phyloP scores from a whole-genome alignment of 1,140 invertebrate species.

The Mylabris phalerata region DNA sequence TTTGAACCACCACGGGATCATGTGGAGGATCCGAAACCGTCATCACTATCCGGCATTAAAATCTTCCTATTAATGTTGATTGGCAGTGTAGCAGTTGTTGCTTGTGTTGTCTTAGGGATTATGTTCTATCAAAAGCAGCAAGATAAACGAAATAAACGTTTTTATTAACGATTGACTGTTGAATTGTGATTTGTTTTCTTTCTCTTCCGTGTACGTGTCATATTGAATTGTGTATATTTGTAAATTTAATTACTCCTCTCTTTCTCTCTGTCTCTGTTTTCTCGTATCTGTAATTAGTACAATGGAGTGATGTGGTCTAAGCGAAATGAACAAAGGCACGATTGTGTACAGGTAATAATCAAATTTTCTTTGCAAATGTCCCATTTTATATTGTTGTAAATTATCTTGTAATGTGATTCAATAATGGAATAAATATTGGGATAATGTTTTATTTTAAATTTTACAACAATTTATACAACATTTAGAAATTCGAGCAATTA shows the following conservation, averaged over 20 bases:
- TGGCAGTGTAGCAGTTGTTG: constrained; percentile 68
- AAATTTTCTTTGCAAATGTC: no score
- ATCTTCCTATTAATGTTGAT: constrained; percentile 80
- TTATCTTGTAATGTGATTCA: no score
- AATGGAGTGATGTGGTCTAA: no score
- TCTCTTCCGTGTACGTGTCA: not conserved
- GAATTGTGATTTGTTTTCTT: not conserved
- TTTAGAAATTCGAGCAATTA: no score
- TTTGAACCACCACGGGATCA: constrained; percentile 83
- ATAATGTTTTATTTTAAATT: not conserved
- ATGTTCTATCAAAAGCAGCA: constrained; percentile 89
- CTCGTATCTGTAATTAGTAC: no score
- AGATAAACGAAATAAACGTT: constrained; percentile 81
- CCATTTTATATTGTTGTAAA: no score
- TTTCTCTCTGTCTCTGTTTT: no score
- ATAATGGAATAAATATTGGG: no score
- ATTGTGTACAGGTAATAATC: no score
- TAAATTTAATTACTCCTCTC: not conserved
- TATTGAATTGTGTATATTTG: not conserved
- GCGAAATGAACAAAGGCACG: no score
- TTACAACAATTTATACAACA: constrained; percentile 7
- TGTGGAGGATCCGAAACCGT: constrained; percentile 78
- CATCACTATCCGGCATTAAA: constrained; percentile 76
- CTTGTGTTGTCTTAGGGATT: constrained; percentile 75
- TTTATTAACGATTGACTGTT: constrained; percentile 58